These are phyloP conservation scores for Cydia pomonella DNA, from an alignment of 1,140 invertebrate genomes.

Conservation along the genomic window DNA sequence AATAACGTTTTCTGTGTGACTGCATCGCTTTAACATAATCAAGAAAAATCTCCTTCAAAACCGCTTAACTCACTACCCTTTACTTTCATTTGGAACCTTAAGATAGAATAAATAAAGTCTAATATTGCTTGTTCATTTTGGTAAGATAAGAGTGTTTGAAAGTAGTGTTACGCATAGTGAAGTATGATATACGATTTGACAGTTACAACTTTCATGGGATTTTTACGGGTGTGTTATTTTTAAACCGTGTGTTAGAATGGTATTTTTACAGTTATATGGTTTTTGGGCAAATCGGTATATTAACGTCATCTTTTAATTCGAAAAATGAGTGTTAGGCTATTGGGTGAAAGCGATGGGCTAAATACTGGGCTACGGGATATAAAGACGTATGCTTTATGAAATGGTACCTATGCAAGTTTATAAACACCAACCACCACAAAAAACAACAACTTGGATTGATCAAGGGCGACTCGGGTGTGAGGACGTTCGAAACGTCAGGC, in stretches of 20 bases:
- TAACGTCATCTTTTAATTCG: not conserved
- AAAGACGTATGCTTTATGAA: no score
- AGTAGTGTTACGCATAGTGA: not conserved
- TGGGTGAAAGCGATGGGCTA: no score
- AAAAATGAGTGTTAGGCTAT: no score
- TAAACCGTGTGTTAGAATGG: not conserved
- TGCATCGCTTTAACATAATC: slow-evolving; percentile 21
- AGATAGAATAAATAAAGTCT: not conserved
- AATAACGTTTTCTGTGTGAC: slow-evolving; percentile 25
- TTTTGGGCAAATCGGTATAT: not conserved
- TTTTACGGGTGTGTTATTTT: slow-evolving; percentile 23
- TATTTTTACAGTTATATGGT: not conserved
- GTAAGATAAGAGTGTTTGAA: not conserved
- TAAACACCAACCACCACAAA: no score
- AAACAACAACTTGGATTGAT: no score
- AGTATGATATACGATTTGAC: slow-evolving; percentile 27
- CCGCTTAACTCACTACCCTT: not conserved
- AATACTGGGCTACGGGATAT: no score
- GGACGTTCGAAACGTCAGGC: no score
- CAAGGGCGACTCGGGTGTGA: no score
- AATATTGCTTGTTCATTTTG: not conserved
- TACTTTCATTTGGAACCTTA: not conserved
- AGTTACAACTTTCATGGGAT: slow-evolving; percentile 24
- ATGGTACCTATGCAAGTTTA: no score
- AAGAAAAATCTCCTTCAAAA: not conserved